Evolutionary conservation across 2,888 invertebrate genomes (phyloP), one percentile per base, ranked within the genome.

Genomic region (Xestia ashworthii): DNA sequence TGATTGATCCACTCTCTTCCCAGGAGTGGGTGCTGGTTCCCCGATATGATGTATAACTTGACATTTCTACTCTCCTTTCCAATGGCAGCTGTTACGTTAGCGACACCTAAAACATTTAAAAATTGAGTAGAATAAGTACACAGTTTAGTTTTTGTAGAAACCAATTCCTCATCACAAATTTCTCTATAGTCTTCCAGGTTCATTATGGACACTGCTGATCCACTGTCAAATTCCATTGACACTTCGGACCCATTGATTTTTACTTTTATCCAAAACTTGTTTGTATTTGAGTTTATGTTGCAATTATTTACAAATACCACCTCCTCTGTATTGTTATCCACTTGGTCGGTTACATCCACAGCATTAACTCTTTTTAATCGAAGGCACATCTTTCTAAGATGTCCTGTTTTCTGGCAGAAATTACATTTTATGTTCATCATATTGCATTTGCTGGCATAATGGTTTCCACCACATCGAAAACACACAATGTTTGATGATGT

Each of bases 71-170:
- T 11, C 11, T n/a, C 55, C n/a, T n/a, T 55, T 55, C 55, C 55
- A 22, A 55, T 55, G n/a, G 22, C n/a, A 55, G 55, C 55, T 55
- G 55, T 55, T 22, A 55, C 55, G 4, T 55, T 22, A 11, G 55
- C n/a, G 22, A 55, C 55, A 55, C 55, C 55, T 55, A 55, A 55
- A 55, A 44, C 44, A 44, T 44, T 44, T 44, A 44, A 44, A 55
- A n/a, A n/a, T n/a, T 55, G n/a, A 55, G n/a, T 55, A n/a, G 55
- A 55, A n/a, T 55, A 55, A n/a, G 55, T 55, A 55, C 55, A 55
- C 5, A 55, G n/a, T n/a, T 11, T 55, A n/a, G n/a, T 55, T n/a
- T n/a, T 55, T n/a, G 55, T 55, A n/a, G 55, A 11, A 11, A 8
- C 4, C 11, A 55, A n/a, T n/a, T 55, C 11, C 1, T 11, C 12